Percentiles rank a stretch among this genome's conserved stretches.
phyloP scores from a whole-genome alignment of 2,797 vertebrate species.

The Passerculus sandwichensis region DNA sequence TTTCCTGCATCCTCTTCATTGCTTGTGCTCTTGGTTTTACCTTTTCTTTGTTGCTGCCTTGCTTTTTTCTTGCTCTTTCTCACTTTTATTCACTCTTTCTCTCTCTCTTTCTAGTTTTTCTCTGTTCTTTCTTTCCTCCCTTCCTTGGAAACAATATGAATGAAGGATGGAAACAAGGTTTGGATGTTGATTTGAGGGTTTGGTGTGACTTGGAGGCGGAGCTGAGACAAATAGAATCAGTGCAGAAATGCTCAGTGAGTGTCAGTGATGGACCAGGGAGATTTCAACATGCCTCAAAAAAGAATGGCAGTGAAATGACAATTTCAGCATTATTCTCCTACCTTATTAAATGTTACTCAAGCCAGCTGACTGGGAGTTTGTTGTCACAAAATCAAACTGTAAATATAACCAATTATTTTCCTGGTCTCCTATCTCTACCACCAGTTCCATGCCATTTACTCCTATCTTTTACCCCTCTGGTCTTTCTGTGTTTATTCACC shows the following conservation, averaged over 20 bases:
- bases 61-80: background rate
- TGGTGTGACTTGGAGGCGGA: background rate
- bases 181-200: background rate
- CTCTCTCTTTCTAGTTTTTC: background rate
- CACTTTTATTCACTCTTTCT: background rate
- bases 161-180: fast-evolving
- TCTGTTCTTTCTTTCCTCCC: background rate
- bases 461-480: background rate
- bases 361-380: background rate
- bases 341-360: background rate
- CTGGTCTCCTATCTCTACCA: background rate
- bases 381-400: background rate
- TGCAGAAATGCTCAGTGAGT: background rate
- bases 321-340: background rate
- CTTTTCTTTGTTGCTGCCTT: background rate
- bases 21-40: background rate
- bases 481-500: background rate
- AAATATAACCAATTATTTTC: background rate
- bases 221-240: background rate
- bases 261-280: background rate
- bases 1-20: background rate
- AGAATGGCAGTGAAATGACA: background rate
- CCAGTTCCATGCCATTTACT: background rate
- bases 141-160: background rate
- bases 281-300: background rate